phyloP scores from a whole-genome alignment of 2,888 invertebrate species.

The Apantesis nais region DNA sequence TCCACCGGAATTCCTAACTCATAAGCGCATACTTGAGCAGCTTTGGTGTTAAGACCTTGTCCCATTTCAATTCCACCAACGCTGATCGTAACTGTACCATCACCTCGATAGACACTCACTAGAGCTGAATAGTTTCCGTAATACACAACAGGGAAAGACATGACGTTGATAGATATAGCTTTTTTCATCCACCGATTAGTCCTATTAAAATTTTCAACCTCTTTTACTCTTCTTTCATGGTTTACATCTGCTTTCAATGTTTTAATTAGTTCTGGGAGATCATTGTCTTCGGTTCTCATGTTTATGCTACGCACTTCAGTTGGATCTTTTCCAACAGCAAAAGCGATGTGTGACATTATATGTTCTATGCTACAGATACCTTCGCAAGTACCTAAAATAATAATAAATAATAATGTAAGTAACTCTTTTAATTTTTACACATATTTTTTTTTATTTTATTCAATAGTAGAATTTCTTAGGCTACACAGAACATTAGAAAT shows the following conservation, averaged over 20 bases:
- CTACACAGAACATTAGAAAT: too few species aligned
- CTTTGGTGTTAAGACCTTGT: conserved; percentile 93
- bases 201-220: conserved; percentile 85
- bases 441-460: too few species aligned
- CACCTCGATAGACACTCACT: conserved; percentile 88
- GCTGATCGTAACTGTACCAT: conserved; percentile 89
- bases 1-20: conserved; percentile 89
- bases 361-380: conserved; percentile 86
- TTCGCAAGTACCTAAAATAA: conserved; percentile 81
- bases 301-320: conserved; percentile 85
- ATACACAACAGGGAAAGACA: conserved; percentile 87
- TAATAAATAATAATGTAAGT: background rate
- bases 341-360: conserved; percentile 89
- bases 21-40: conserved; percentile 90
- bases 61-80: conserved; percentile 91
- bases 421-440: too few species aligned
- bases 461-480: background rate
- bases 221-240: conserved; percentile 80
- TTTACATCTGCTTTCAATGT: conserved; percentile 82
- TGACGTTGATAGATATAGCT: conserved; percentile 87
- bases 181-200: conserved; percentile 92
- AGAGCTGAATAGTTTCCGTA: conserved; percentile 86
- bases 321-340: conserved; percentile 84
- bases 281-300: conserved; percentile 76
- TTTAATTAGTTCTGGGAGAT: conserved; percentile 82